Evolutionary conservation across 2,888 invertebrate species (phyloP), one percentile per base, ranked within the genome.

Genomic region (Lepeophtheirus nordmannii): DNA sequence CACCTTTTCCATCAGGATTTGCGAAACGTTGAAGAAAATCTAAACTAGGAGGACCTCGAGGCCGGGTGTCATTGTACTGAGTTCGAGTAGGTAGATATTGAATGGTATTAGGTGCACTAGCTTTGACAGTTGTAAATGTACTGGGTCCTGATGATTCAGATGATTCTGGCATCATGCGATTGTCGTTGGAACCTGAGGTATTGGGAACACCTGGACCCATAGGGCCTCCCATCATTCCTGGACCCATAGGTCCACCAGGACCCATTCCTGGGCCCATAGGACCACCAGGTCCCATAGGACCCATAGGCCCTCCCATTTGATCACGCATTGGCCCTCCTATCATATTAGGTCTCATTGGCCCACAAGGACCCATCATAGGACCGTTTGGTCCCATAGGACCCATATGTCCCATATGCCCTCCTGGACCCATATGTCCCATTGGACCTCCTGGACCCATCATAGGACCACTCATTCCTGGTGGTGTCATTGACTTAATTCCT

Each of bases 51-150:
- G 90, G 89, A 11, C 86, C 86, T 58, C 89, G 79, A 0, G 85
- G 86, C 39, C 81, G 79, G 68, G 81, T 81, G 72, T 83, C 83
- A 12, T 83, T 81, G 63, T 74, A 84, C 74, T 90, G 90, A n/a
- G 93, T 89, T 77, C 92, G 82, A 64, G 92, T 89, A 23, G 96
- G 96, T 76, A 94, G 82, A 80, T 96, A 96, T 80, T 96, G 94
- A 74, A 96, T 96, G 46, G 96, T 96, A 77, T 96, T 96, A 0
- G 96, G 94, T 12, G 94, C 92, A 76, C 89, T 92, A 11, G 94
- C 88, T 77, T 94, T 94, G 37, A 96, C 92, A 78, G 90, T 89
- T 65, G 79, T 75, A 57, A 90, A 86, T 76, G 89, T 93, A 70
- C 85, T 84, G 72, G 62, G 38, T 39, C 40, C 39, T 40, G 62